phyloP scores from a whole-genome alignment of 2,888 invertebrate species.

The Perizoma affinitatum region DNA sequence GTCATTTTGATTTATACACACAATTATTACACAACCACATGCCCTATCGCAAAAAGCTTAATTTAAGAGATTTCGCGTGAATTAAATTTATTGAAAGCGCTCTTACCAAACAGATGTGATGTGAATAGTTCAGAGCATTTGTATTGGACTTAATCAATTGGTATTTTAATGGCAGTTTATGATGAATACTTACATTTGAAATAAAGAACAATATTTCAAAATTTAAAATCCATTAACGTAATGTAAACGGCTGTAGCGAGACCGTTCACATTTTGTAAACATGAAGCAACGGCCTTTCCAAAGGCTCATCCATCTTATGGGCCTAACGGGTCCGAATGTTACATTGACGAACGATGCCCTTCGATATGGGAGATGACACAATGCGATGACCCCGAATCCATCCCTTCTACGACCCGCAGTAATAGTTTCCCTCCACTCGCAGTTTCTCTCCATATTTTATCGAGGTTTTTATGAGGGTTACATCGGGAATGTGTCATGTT shows the following conservation, averaged over 20 bases:
- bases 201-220: conserved; percentile 29
- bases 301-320: conserved; percentile 62
- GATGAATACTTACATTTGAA: conserved; percentile 28
- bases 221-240: conserved; percentile 68
- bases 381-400: conserved; percentile 76
- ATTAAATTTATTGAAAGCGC: conserved; percentile 48
- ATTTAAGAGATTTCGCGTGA: conserved; percentile 45
- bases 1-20: conserved; percentile 78
- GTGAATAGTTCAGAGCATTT: conserved; percentile 46
- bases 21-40: conserved; percentile 60
- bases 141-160: conserved; percentile 45
- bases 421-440: conserved; percentile 67
- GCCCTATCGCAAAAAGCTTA: conserved; percentile 31
- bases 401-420: conserved; percentile 62
- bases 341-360: conserved; percentile 68
- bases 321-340: conserved; percentile 51
- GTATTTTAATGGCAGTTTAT: conserved; percentile 37
- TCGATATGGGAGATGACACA: conserved; percentile 76
- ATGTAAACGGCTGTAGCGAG: conserved; percentile 53
- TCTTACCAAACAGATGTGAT: conserved; percentile 50
- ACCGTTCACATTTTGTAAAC: conserved; percentile 45
- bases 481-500: conserved; percentile 68
- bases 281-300: conserved; percentile 42
- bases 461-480: conserved; percentile 72
- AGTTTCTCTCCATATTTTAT: conserved; percentile 73